phyloP scores from a whole-genome alignment of 1,140 invertebrate genomes.

The Phortica variegata region DNA sequence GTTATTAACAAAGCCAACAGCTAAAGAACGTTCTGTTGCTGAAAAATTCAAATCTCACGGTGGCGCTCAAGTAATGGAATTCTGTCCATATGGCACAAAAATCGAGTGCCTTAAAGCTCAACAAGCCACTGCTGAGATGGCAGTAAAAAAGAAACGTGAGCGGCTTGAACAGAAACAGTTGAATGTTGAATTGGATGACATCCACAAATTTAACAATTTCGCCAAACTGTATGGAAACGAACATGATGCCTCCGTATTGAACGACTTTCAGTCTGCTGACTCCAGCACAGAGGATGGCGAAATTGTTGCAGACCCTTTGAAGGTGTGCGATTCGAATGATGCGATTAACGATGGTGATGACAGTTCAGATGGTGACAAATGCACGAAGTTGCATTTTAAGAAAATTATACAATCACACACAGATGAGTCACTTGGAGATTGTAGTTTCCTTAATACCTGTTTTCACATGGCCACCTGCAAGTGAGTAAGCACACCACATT shows the following conservation, averaged over 20 bases:
- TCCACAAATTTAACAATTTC: not conserved
- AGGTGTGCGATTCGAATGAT: slow-evolving; percentile 21
- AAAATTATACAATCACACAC: slow-evolving; percentile 97
- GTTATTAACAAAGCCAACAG: slow-evolving; percentile 90
- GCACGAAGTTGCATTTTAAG: slow-evolving; percentile 92
- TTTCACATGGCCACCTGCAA: slow-evolving; percentile 99
- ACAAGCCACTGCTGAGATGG: slow-evolving; percentile 58
- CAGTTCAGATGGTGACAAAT: slow-evolving; percentile 58
- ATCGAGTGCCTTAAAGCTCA: slow-evolving; percentile 79
- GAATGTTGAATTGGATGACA: slow-evolving; percentile 1
- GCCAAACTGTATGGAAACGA: slow-evolving; percentile 10
- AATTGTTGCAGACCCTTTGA: slow-evolving; percentile 32
- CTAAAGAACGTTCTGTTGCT: slow-evolving; percentile 90
- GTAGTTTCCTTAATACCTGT: slow-evolving; percentile 97
- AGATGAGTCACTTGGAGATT: slow-evolving; percentile 93
- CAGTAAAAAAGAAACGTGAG: slow-evolving; percentile 46
- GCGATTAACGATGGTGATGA: slow-evolving; percentile 20
- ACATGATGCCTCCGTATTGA: not conserved
- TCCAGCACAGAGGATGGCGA: slow-evolving; percentile 40
- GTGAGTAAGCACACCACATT: slow-evolving; percentile 55
- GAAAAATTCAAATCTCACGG: slow-evolving; percentile 95
- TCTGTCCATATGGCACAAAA: slow-evolving; percentile 92
- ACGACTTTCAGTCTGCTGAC: slow-evolving; percentile 12
- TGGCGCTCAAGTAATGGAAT: slow-evolving; percentile 92
- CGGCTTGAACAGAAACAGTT: slow-evolving; percentile 52